Base-by-base conservation (phyloP, 2,797 vertebrate genomes). In the Todus mexicanus region DNA sequence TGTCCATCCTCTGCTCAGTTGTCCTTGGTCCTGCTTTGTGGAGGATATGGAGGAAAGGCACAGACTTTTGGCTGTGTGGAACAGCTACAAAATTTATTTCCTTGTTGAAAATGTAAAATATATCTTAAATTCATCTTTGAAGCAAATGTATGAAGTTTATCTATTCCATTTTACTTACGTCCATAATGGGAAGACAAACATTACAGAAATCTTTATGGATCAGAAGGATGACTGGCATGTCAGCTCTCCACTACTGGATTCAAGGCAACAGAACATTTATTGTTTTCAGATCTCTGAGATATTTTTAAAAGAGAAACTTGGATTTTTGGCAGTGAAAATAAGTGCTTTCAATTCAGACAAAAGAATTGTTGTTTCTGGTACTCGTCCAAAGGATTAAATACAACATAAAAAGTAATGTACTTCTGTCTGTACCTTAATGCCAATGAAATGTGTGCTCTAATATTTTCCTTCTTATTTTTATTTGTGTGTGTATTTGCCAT, bases 281-380 rank as follows among this genome's bases (percentile, higher is more conserved):
- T 93, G 63, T 71, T 94, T 91, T 90, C 50, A 68, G 9, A 25
- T 59, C 48, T 88, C 68, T 31, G 21, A 73, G 25, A 64, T 43
- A n/a, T 76, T 81, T 63, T 81, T 51, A 35, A 87, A 77, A 74
- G 18, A 31, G 66, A 71, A 82, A n/a, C 29, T 42, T 69, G 37
- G 53, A 38, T 57, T 91, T 90, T 87, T 84, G 84, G 83, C 93
- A 89, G n/a, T 25, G 66, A 76, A 95, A 93, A 83, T 69, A 90
- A 87, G 33, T 68, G 31, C 38, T 84, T 88, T 89, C 60, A 76
- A 86, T 91, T 92, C 75, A 94, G 63, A 93, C 65, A 90, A 70
- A 94, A 90, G 38, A 92, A 78, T 65, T 94, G 64, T 74, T 95
- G 19, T 80, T 95, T 90, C 84, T 94, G 84, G 50, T 81, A 47